These are phyloP conservation scores for Apaloderma vittatum DNA, from an alignment of 2,113 vertebrate genomes.

Conservation along the genomic window DNA sequence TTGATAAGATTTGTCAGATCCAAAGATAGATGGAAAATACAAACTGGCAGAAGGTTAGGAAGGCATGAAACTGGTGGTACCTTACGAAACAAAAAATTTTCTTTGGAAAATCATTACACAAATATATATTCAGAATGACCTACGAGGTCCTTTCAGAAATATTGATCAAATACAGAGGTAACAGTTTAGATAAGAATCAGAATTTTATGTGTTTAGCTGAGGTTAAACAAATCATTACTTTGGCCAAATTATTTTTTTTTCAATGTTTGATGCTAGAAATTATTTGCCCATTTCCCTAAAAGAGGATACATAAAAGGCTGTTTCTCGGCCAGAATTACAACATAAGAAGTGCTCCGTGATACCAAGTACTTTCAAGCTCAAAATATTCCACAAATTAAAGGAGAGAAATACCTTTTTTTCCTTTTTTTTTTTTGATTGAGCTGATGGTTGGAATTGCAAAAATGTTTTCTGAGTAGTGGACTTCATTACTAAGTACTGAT, in stretches of 20 bases:
- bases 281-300: not conserved
- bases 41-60: not conserved
- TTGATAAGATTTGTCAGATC: not conserved
- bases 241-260: not conserved
- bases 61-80: not conserved
- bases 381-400: not conserved
- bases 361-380: not conserved
- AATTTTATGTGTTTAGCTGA: not conserved
- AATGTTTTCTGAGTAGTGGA: not conserved
- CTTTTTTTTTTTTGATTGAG: not conserved
- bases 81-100: not conserved
- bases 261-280: not conserved
- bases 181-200: not conserved
- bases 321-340: not conserved
- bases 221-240: not conserved
- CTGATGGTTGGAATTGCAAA: not conserved
- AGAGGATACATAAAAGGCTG: not conserved
- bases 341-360: rapidly evolving
- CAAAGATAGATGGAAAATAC: not conserved
- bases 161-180: not conserved
- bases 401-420: not conserved
- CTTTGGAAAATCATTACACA: not conserved
- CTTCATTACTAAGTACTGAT: not conserved
- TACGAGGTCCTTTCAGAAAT: not conserved
- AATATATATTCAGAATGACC: not conserved